These are phyloP conservation scores for Hippopotamyrus pictus DNA, from an alignment of 2,797 vertebrate species.

Conservation along the genomic window DNA sequence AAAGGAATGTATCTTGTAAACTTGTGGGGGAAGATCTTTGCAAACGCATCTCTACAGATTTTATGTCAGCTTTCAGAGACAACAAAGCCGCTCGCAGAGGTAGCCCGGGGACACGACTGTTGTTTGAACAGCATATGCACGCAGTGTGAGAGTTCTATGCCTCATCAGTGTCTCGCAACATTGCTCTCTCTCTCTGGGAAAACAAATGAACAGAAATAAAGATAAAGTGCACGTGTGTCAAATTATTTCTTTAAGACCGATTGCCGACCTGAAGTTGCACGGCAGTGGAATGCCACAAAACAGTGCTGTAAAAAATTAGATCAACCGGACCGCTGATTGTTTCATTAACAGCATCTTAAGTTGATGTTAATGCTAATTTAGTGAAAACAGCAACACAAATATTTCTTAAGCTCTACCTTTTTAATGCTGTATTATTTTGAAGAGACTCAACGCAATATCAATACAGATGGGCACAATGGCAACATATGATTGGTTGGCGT, in stretches of 20 bases:
- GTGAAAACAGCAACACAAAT: neutral
- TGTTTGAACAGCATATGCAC: conserved; percentile 62
- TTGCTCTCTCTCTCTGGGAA: conserved; percentile 37
- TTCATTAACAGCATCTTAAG: neutral
- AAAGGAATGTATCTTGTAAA: conserved; percentile 51
- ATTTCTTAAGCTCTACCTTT: neutral
- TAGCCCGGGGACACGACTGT: conserved; percentile 52
- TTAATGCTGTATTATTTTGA: neutral
- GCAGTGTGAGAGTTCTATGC: conserved; percentile 39
- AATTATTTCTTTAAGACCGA: conserved; percentile 53
- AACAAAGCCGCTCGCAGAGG: conserved; percentile 45
- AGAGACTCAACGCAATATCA: neutral
- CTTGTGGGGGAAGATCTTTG: conserved; percentile 43
- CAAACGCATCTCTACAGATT: conserved; percentile 50
- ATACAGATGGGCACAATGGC: neutral
- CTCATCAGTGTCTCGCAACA: conserved; percentile 46
- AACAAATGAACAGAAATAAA: conserved; percentile 29
- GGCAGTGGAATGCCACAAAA: conserved; percentile 21
- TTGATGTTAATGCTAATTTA: conserved; percentile 3
- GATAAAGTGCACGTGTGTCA: conserved; percentile 41
- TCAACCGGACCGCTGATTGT: neutral
- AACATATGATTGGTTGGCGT: neutral
- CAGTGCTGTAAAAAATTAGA: neutral
- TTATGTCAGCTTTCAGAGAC: conserved; percentile 57
- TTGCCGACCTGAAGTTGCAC: conserved; percentile 53